Percentiles rank a stretch among this genome's conserved stretches.
Conservation (phyloP, 1,140 invertebrate genomes). For the Halictus rubicundus region DNA sequence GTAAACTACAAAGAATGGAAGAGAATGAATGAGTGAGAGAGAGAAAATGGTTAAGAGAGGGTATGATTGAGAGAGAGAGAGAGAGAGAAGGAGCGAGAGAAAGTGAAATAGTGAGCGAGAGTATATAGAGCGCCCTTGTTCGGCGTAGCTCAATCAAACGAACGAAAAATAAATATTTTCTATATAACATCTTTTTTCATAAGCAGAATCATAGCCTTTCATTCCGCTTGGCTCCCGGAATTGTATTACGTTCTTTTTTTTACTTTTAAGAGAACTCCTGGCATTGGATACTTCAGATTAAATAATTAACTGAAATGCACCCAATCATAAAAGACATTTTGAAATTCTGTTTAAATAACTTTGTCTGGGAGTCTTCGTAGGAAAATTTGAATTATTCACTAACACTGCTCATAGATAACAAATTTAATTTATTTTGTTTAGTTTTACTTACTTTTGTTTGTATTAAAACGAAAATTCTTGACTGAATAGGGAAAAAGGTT, state of each 20-base stretch:
- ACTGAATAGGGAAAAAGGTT: conserved; percentile 1
- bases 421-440: conserved; percentile 2
- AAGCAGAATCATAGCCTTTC: conserved; percentile 73
- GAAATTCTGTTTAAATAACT: neutral
- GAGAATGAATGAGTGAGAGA: neutral
- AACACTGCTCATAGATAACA: neutral
- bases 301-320: neutral
- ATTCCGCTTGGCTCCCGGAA: conserved; percentile 65
- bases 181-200: conserved; percentile 73
- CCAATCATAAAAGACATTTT: neutral
- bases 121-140: conserved; percentile 66
- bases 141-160: conserved; percentile 66
- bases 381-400: conserved; percentile 2
- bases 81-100: neutral
- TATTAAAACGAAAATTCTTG: neutral
- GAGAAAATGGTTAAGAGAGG: neutral
- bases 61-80: neutral
- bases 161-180: conserved; percentile 79
- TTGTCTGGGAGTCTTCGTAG: conserved; percentile 29
- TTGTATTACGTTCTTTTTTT: conserved; percentile 13
- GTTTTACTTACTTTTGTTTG: conserved; percentile 20
- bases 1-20: neutral
- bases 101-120: conserved; percentile 48
- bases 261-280: neutral
- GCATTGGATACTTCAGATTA: neutral